Evolutionary conservation across 2,888 invertebrate genomes (phyloP), one percentile per base, ranked within the genome.

Genomic region (Gari tellinella): DNA sequence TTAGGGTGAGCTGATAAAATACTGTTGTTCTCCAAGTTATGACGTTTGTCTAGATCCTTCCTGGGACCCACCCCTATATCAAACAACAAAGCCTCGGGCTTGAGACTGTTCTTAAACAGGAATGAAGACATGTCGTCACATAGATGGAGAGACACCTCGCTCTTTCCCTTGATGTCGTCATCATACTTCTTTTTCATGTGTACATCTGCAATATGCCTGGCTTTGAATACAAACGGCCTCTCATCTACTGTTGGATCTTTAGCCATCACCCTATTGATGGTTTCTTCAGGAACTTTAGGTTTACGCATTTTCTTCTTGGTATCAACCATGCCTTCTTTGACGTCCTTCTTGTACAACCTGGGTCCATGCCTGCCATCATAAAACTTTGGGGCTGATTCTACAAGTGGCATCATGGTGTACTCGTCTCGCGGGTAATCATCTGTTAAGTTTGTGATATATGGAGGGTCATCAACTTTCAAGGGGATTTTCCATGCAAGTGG

Each of bases 391-490:
- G 80, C 84, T 3, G 80, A 80, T 53, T 85, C 81, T 0, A 75
- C 69, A 23, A 72, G 72, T 0, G 90, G 90, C 86, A 89, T 85
- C 80, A 86, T 86, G 8, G 91, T 90, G 68, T 83, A 91, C 45
- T 86, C 86, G 78, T 92, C 91, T 14, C 90, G 70, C 0, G 92
- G 92, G 60, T 89, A 92, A 43, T 89, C 86, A 69, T 92, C 92
- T 8, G 72, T 77, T 14, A 91, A 80, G 46, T 85, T 83, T 4
- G 86, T 73, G 2, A 85, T 62, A 65, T 90, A 91, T 1, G 81
- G 80, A n/a, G 79, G 84, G 12, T 77, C 74, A 14, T 72, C 68
- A 4, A 84, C 77, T 48, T 90, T 88, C 7, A 90, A 78, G 4
- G 89, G 88, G 15, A 85, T 80, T 58, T 85, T 88, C 89, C 89